Percentiles rank a stretch among this genome's conserved stretches.
These are phyloP conservation scores for Lasaia peninsularis DNA, from an alignment of 1,140 invertebrate species.

Conservation along the genomic window DNA sequence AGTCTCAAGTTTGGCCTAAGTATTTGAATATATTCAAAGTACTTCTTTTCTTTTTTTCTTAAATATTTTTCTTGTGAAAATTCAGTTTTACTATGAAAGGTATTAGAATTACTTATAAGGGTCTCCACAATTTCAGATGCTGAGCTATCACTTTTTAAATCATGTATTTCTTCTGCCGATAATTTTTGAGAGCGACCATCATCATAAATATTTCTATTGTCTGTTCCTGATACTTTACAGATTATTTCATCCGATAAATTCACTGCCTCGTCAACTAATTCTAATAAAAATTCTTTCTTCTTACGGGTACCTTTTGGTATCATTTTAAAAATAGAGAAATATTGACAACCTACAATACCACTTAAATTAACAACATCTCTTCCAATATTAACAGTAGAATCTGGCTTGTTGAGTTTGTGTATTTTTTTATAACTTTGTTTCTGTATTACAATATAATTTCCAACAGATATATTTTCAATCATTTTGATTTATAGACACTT, in stretches of 20 bases:
- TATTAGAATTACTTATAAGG: slow-evolving; percentile 92
- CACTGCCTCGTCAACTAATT: slow-evolving; percentile 76
- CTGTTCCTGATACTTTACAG: slow-evolving; percentile 80
- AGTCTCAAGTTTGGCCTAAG: slow-evolving; percentile 85
- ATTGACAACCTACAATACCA: slow-evolving; percentile 84
- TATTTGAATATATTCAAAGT: slow-evolving; percentile 88
- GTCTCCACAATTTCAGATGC: slow-evolving; percentile 91
- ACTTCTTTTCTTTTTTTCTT: slow-evolving; percentile 95
- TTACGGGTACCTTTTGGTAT: slow-evolving; percentile 79
- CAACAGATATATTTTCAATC: slow-evolving; percentile 57
- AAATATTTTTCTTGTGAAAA: slow-evolving; percentile 97
- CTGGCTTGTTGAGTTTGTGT: slow-evolving; percentile 81
- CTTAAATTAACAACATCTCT: slow-evolving; percentile 85
- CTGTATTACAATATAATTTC: slow-evolving; percentile 86
- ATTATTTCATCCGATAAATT: slow-evolving; percentile 75
- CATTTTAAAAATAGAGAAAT: slow-evolving; percentile 89
- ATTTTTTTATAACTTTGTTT: slow-evolving; percentile 87
- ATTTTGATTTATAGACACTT: slow-evolving; percentile 22
- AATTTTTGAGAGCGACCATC: slow-evolving; percentile 92
- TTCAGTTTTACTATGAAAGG: slow-evolving; percentile 91
- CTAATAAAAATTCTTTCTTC: slow-evolving; percentile 77
- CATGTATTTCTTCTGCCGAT: slow-evolving; percentile 88
- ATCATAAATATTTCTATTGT: slow-evolving; percentile 92
- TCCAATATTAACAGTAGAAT: slow-evolving; percentile 81
- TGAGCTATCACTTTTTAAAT: slow-evolving; percentile 84